These are phyloP conservation scores for Paramacrobiotus metropolitanus DNA, from an alignment of 1,140 invertebrate species.

Conservation along the genomic window DNA sequence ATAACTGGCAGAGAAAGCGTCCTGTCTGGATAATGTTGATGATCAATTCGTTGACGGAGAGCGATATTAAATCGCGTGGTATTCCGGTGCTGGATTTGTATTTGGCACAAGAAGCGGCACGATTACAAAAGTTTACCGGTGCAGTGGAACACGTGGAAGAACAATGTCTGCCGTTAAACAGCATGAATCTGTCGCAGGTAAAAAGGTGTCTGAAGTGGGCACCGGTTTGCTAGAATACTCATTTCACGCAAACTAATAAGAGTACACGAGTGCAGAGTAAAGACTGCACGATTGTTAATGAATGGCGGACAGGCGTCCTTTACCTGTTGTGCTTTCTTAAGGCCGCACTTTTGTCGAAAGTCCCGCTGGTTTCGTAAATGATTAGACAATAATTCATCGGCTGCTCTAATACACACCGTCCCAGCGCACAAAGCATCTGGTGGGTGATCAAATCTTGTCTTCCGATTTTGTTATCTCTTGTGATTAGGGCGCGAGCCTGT, in stretches of 20 bases:
- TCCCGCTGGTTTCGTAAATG: too few species aligned
- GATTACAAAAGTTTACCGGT: constrained; percentile 26
- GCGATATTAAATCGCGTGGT: constrained; percentile 27
- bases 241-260: background rate
- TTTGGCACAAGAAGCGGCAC: constrained; percentile 29
- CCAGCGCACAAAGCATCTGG: too few species aligned
- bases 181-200: constrained; percentile 30
- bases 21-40: constrained; percentile 34
- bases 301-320: too few species aligned
- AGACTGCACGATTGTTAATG: background rate
- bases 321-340: too few species aligned
- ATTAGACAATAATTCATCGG: too few species aligned
- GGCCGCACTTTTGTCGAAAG: too few species aligned
- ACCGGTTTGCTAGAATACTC: background rate
- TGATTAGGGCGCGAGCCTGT: too few species aligned
- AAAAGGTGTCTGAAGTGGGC: constrained; percentile 7
- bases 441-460: too few species aligned
- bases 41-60: constrained; percentile 30
- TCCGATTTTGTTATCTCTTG: too few species aligned
- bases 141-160: constrained; percentile 32
- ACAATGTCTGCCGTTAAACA: constrained; percentile 32
- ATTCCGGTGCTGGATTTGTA: constrained; percentile 32
- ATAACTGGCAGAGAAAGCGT: constrained; percentile 30
- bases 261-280: background rate
- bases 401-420: too few species aligned